phyloP scores from a whole-genome alignment of 1,140 invertebrate species.

The Diorhabda sublineata region DNA sequence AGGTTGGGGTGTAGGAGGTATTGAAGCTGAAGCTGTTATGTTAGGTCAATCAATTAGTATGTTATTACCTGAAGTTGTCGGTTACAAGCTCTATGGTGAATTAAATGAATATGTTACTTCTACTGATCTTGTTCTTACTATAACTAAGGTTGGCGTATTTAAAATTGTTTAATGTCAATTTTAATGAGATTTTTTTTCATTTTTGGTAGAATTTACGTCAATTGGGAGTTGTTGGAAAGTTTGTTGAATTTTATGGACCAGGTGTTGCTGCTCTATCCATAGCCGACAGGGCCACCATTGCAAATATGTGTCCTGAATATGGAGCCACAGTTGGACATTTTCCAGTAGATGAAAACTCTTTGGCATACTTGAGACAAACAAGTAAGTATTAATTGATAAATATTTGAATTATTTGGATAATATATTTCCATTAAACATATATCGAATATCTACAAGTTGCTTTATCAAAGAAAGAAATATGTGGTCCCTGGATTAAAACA shows the following conservation, averaged over 20 bases:
- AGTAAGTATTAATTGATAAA: constrained; percentile 54
- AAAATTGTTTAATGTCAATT: neutral
- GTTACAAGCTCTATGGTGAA: constrained; percentile 83
- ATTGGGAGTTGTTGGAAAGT: constrained; percentile 95
- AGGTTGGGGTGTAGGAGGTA: constrained; percentile 76
- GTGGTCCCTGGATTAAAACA: too few relatives aligned
- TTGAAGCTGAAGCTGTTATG: constrained; percentile 89
- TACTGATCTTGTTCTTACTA: constrained; percentile 95
- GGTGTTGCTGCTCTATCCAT: constrained; percentile 87
- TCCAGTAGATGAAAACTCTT: constrained; percentile 83
- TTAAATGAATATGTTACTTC: constrained; percentile 85
- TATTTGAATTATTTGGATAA: neutral
- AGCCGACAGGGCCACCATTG: constrained; percentile 90
- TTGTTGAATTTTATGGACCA: constrained; percentile 97
- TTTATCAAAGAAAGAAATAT: too few relatives aligned
- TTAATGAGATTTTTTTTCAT: constrained; percentile 1
- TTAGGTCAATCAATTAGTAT: constrained; percentile 94
- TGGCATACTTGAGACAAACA: constrained; percentile 84
- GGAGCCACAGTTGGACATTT: constrained; percentile 96
- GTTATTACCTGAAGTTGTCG: constrained; percentile 93
- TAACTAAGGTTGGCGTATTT: constrained; percentile 76
- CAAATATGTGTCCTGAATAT: constrained; percentile 98
- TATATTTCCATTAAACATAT: too few relatives aligned
- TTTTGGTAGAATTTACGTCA: constrained; percentile 77
- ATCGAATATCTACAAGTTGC: too few relatives aligned